Evolutionary conservation across 2,888 invertebrate genomes (phyloP), one percentile per base, ranked within the genome.

Genomic region (Ischnura elegans): DNA sequence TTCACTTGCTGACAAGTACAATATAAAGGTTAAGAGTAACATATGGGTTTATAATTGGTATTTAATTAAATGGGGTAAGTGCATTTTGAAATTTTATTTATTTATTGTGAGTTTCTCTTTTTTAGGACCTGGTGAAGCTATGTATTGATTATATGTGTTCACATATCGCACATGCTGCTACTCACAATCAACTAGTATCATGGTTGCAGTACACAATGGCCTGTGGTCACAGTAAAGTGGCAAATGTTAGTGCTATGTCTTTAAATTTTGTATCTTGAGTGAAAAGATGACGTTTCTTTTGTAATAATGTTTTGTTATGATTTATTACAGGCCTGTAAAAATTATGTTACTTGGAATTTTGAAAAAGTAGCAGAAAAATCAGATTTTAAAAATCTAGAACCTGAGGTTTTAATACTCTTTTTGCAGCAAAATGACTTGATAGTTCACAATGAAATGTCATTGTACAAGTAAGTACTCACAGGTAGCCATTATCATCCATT

Each of bases 1-100:
- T 93, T 98, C 98, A 19, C 96, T 99, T 94, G 99, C 99, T 84
- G 99, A 99, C 96, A 99, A 99, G 96, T 99, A 99, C 96, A 98
- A 99, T 96, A 98, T 99, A 25, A 98, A 97, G 97, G 98, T 98
- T 96, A 94, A 84, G 90, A 87, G 36, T 84, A 76, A 45, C 61
- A 94, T 25, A 21, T 86, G 13, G 19, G 51, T 10, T 47, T 51
- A 10, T n/a, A n/a, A n/a, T n/a, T n/a, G n/a, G n/a, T n/a, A n/a
- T n/a, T 87, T 25, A 85, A 42, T n/a, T 84, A 94, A 46, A 47
- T 87, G 43, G 13, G 45, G 10, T n/a, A n/a, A n/a, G n/a, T n/a
- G n/a, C n/a, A n/a, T n/a, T n/a, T n/a, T n/a, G n/a, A n/a, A n/a
- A n/a, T n/a, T n/a, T n/a, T n/a, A n/a, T n/a, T n/a, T n/a, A n/a